These are phyloP conservation scores for Teleiodes luculella DNA, from an alignment of 2,888 invertebrate species.

Conservation along the genomic window DNA sequence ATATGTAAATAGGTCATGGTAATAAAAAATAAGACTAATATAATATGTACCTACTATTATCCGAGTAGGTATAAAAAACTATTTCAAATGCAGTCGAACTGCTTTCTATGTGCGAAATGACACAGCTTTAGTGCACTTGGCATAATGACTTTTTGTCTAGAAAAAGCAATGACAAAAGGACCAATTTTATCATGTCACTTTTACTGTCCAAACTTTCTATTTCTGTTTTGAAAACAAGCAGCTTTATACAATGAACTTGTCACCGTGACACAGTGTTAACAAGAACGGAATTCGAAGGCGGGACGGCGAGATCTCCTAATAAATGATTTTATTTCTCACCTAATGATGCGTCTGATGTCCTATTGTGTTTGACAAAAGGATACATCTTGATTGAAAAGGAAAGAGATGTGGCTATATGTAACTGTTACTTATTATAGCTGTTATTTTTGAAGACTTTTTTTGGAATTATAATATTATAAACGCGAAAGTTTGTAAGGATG, in stretches of 20 bases:
- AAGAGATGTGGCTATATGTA: not conserved
- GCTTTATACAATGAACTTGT: not conserved
- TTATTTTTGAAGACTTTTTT: not conserved
- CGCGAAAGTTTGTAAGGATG: too few species aligned
- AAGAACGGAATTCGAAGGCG: too few species aligned
- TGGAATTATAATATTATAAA: not conserved
- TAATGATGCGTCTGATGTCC: constrained; percentile 22
- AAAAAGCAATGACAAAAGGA: too few species aligned
- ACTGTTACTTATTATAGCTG: not conserved
- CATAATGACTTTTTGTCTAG: too few species aligned
- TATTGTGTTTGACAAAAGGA: constrained; percentile 38
- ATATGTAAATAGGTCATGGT: too few species aligned
- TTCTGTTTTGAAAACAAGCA: constrained; percentile 3
- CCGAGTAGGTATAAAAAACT: too few species aligned
- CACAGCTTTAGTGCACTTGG: too few species aligned
- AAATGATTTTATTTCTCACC: constrained; percentile 16
- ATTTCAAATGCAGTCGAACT: too few species aligned
- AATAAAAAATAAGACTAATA: too few species aligned
- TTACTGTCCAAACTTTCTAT: not conserved
- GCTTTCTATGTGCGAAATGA: too few species aligned
- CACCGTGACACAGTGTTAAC: not conserved
- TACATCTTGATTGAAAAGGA: constrained; percentile 44
- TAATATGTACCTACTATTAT: too few species aligned
- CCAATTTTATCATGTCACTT: not conserved
- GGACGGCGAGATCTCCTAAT: not conserved